These are phyloP conservation scores for Nasonia longicornis DNA, from an alignment of 1,140 invertebrate species.

Conservation along the genomic window DNA sequence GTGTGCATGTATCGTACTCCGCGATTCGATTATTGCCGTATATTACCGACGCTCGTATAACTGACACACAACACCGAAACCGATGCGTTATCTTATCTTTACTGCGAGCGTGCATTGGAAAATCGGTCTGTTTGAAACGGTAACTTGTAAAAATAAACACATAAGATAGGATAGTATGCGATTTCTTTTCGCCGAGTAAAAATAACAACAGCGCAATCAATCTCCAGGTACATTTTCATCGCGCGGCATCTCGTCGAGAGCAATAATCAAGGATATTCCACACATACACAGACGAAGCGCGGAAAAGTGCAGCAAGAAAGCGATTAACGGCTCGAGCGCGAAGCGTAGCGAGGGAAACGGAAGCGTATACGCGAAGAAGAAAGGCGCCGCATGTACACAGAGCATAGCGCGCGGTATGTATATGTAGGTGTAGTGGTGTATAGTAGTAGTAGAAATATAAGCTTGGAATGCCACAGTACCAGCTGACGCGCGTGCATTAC, in stretches of 20 bases:
- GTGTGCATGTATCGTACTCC: too few species aligned
- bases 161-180: too few species aligned
- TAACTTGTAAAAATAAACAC: too few species aligned
- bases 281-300: background rate
- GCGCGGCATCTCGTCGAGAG: background rate
- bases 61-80: too few species aligned
- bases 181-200: too few species aligned
- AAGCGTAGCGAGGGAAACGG: conserved; percentile 19
- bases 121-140: too few species aligned
- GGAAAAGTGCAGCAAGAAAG: background rate
- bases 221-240: background rate
- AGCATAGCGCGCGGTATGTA: background rate
- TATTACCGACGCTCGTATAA: too few species aligned
- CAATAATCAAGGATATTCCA: background rate
- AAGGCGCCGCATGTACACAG: background rate
- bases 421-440: background rate
- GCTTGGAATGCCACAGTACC: conserved; percentile 19
- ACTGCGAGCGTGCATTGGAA: too few species aligned
- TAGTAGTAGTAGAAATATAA: background rate
- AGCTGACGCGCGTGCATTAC: conserved; percentile 32
- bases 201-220: too few species aligned
- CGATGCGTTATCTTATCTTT: too few species aligned
- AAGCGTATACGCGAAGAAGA: background rate
- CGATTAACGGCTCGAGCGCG: conserved; percentile 32
- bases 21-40: too few species aligned